phyloP scores from a whole-genome alignment of 2,888 invertebrate species.

The Microplitis deprimator region DNA sequence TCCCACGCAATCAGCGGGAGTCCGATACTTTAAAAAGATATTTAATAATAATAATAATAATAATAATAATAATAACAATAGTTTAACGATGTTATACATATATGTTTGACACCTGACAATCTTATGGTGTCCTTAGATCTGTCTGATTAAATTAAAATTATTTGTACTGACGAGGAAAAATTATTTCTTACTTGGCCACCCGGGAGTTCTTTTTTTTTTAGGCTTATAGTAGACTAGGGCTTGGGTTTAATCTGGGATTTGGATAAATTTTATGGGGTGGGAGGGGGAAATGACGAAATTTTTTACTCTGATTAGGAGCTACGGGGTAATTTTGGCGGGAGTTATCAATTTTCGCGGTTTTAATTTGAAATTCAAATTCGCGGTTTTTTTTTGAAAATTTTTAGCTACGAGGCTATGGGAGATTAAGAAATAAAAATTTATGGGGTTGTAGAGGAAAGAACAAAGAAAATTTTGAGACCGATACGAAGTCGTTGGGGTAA shows the following conservation, averaged over 20 bases:
- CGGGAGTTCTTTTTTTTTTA: too few species aligned
- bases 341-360: too few species aligned
- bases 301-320: too few species aligned
- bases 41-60: neutral
- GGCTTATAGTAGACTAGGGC: too few species aligned
- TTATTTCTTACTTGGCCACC: too few species aligned
- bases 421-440: neutral
- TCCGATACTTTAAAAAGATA: neutral
- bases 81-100: slow-evolving; percentile 42
- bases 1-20: slow-evolving; percentile 59
- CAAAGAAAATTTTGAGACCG: neutral
- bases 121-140: neutral
- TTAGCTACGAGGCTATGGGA: neutral
- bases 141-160: too few species aligned
- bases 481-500: neutral
- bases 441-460: neutral
- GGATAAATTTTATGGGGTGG: too few species aligned
- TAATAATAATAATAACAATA: neutral
- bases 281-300: too few species aligned
- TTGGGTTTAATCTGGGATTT: too few species aligned
- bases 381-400: neutral
- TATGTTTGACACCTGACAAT: slow-evolving; percentile 59
- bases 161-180: too few species aligned
- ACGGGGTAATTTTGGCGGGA: too few species aligned
- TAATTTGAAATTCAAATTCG: too few species aligned